Conservation (phyloP, 2,888 invertebrate genomes). For the Cacoxenus indagator region DNA sequence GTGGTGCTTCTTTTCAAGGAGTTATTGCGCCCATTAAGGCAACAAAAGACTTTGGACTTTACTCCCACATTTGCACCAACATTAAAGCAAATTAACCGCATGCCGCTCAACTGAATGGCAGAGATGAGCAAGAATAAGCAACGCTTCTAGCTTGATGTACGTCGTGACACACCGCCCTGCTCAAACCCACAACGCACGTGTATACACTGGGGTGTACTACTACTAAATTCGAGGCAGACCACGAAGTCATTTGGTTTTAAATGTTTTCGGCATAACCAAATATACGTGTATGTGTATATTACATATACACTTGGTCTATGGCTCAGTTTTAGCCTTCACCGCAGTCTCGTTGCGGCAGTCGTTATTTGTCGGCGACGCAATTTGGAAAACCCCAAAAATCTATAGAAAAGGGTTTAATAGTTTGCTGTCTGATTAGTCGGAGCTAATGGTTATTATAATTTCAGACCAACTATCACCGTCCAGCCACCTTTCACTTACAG, state of each 20-base stretch:
- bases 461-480: not conserved
- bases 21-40: slow-evolving; percentile 31
- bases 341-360: not conserved
- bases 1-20: slow-evolving; percentile 14
- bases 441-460: slow-evolving; percentile 56
- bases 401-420: slow-evolving; percentile 25
- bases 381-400: slow-evolving; percentile 17
- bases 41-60: slow-evolving; percentile 43
- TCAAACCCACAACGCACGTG: not conserved
- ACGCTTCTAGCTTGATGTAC: too few relatives aligned
- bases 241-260: slow-evolving; percentile 67
- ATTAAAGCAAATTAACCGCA: slow-evolving; percentile 69
- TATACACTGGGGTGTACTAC: not conserved
- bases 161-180: not conserved
- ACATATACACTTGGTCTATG: slow-evolving; percentile 34
- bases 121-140: not conserved
- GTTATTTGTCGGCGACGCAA: not conserved
- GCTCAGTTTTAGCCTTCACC: slow-evolving; percentile 50
- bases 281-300: not conserved
- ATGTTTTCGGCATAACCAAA: slow-evolving; percentile 44
- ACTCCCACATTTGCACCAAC: slow-evolving; percentile 53
- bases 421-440: slow-evolving; percentile 56
- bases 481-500: not conserved
- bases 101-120: slow-evolving; percentile 15
- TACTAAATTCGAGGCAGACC: slow-evolving; percentile 38